Conservation (phyloP, 2,797 vertebrate genomes). For the Myotis planiceps region DNA sequence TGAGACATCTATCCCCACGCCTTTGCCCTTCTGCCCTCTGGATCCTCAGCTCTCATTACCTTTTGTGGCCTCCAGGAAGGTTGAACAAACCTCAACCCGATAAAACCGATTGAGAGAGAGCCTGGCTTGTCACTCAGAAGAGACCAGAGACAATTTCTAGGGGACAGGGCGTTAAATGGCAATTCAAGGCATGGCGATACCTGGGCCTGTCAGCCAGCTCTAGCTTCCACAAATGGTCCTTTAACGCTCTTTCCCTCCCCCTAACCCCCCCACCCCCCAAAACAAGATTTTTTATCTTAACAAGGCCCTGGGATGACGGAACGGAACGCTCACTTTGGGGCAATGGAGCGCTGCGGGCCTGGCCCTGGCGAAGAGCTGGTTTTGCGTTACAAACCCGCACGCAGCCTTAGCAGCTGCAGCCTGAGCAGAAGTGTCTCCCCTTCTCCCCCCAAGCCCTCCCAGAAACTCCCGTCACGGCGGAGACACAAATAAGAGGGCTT, state of each 20-base stretch:
- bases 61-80: slow-evolving; percentile 20
- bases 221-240: neutral
- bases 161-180: neutral
- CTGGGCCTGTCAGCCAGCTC: neutral
- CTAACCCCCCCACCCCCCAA: neutral
- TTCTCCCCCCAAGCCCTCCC: neutral
- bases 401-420: neutral
- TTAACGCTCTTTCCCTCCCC: neutral
- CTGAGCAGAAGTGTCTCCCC: neutral
- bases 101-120: neutral
- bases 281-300: neutral
- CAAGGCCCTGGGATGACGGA: neutral
- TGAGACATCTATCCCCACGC: neutral
- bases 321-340: neutral
- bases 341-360: neutral
- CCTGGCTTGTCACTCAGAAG: slow-evolving; percentile 39
- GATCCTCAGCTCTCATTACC: slow-evolving; percentile 39
- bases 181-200: neutral
- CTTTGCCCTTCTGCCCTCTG: slow-evolving; percentile 6
- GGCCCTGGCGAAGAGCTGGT: neutral
- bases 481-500: slow-evolving; percentile 27
- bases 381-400: neutral
- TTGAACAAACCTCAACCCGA: neutral
- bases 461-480: neutral
- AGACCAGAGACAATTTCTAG: slow-evolving; percentile 44